Evolutionary conservation across 1,140 invertebrate genomes (phyloP).

Genomic region (Calliopsis andreniformis): DNA sequence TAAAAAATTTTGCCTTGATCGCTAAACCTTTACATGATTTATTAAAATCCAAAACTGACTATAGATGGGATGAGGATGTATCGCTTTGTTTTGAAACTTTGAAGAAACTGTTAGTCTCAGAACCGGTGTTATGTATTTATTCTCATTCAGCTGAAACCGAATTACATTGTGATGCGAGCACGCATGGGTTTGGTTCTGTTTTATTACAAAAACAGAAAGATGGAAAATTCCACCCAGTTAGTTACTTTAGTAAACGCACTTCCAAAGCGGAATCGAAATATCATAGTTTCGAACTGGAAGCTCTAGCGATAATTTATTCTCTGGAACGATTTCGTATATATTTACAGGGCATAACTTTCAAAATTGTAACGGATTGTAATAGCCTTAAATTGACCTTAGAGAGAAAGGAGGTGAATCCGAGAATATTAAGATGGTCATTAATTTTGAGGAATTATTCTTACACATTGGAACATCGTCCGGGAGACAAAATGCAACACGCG

Average conservation of each 20-base stretch:
- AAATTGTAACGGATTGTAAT: slow-evolving; percentile 13
- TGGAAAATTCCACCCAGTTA: not conserved
- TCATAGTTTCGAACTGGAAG: slow-evolving; percentile 24
- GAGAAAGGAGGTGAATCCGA: not conserved
- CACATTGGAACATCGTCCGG: not conserved
- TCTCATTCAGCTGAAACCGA: not conserved
- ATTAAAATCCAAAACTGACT: slow-evolving; percentile 59
- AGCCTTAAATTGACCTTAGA: slow-evolving; percentile 16
- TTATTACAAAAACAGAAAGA: slow-evolving; percentile 13
- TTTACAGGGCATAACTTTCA: slow-evolving; percentile 11
- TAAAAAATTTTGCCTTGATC: slow-evolving; percentile 65
- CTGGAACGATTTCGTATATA: slow-evolving; percentile 13
- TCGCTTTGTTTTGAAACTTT: slow-evolving; percentile 1
- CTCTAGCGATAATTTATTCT: slow-evolving; percentile 7
- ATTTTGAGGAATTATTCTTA: slow-evolving; percentile 19
- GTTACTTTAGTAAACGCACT: slow-evolving; percentile 22
- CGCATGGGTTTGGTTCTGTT: not conserved
- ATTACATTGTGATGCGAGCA: slow-evolving; percentile 28
- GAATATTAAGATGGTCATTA: slow-evolving; percentile 8
- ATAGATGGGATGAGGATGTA: slow-evolving; percentile 47
- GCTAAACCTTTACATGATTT: slow-evolving; percentile 69
- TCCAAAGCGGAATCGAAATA: not conserved
- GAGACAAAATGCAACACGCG: not conserved
- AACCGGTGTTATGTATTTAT: slow-evolving; percentile 18
- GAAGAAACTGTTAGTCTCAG: not conserved